These are phyloP conservation scores for Aethes cnicana DNA, from an alignment of 2,888 invertebrate genomes.

Conservation along the genomic window DNA sequence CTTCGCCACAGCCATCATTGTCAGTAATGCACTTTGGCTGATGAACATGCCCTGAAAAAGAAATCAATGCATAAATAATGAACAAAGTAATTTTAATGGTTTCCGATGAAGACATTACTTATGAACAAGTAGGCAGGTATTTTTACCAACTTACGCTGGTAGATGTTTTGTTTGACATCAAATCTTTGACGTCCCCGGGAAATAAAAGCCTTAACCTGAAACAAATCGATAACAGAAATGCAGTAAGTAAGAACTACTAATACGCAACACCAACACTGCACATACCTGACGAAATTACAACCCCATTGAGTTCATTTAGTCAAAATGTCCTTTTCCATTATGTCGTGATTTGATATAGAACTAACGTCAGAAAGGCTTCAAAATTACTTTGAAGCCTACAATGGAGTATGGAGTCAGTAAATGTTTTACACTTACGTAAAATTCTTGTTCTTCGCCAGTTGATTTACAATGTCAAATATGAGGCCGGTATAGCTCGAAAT, in stretches of 20 bases:
- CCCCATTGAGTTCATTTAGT: too few species aligned
- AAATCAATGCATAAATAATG: too few species aligned
- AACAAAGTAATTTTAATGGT: too few species aligned
- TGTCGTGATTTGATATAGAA: too few species aligned
- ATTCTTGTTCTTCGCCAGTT: slow-evolving; percentile 89
- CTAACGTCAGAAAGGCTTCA: too few species aligned
- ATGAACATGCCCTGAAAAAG: slow-evolving; percentile 55
- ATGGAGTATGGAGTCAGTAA: too few species aligned
- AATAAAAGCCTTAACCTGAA: slow-evolving; percentile 65
- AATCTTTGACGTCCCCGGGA: slow-evolving; percentile 51
- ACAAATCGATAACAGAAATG: slow-evolving; percentile 31
- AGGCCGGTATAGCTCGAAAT: slow-evolving; percentile 85
- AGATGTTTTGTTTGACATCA: slow-evolving; percentile 50
- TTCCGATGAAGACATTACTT: neutral
- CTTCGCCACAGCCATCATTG: slow-evolving; percentile 56
- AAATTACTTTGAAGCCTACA: too few species aligned
- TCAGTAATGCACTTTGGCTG: slow-evolving; percentile 54
- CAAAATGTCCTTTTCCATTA: too few species aligned
- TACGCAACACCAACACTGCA: neutral
- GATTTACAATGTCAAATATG: slow-evolving; percentile 89
- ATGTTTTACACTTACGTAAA: slow-evolving; percentile 87
- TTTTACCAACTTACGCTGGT: slow-evolving; percentile 52
- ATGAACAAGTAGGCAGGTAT: neutral
- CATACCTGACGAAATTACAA: too few species aligned
- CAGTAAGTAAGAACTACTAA: too few species aligned